A percentile compares a stretch with the other conserved stretches of the same genome.
Evolutionary conservation across 1,140 invertebrate genomes (phyloP).

Genomic region (Chelonus insularis): DNA sequence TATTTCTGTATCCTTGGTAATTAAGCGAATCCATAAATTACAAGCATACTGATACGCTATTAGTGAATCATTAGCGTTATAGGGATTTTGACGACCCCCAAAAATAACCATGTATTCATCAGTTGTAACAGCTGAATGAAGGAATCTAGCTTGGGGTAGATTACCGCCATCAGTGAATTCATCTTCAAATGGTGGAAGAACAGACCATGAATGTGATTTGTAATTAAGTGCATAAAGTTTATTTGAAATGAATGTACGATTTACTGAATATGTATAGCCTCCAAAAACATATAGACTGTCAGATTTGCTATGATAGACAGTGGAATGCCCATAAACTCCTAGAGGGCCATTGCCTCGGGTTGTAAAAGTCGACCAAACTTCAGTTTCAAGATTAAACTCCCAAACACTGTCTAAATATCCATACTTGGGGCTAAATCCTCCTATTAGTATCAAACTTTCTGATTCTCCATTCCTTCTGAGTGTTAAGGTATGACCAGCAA

Average conservation of each 20-base stretch:
- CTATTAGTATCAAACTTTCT: constrained; percentile 82
- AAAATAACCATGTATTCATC: constrained; percentile 89
- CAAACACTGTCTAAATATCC: constrained; percentile 79
- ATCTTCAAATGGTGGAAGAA: constrained; percentile 73
- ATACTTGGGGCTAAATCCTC: constrained; percentile 81
- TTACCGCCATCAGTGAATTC: constrained; percentile 55
- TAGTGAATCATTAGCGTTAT: constrained; percentile 72
- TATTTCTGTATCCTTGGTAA: constrained; percentile 71
- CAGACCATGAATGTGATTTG: constrained; percentile 74
- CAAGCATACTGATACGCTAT: constrained; percentile 88
- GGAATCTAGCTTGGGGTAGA: constrained; percentile 74
- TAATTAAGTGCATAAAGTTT: constrained; percentile 80
- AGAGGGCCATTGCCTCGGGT: constrained; percentile 74
- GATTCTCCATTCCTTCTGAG: constrained; percentile 72
- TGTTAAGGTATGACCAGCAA: constrained; percentile 89
- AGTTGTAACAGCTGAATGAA: constrained; percentile 87
- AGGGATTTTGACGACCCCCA: constrained; percentile 76
- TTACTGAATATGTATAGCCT: constrained; percentile 77
- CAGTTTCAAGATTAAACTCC: constrained; percentile 78
- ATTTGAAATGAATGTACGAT: constrained; percentile 72
- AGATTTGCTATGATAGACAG: constrained; percentile 80
- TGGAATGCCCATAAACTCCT: constrained; percentile 87
- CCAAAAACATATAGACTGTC: constrained; percentile 90
- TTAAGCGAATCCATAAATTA: constrained; percentile 82
- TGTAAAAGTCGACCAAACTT: constrained; percentile 70